These are phyloP conservation scores for Orchesella flavescens DNA, from an alignment of 2,888 invertebrate genomes.

Conservation along the genomic window DNA sequence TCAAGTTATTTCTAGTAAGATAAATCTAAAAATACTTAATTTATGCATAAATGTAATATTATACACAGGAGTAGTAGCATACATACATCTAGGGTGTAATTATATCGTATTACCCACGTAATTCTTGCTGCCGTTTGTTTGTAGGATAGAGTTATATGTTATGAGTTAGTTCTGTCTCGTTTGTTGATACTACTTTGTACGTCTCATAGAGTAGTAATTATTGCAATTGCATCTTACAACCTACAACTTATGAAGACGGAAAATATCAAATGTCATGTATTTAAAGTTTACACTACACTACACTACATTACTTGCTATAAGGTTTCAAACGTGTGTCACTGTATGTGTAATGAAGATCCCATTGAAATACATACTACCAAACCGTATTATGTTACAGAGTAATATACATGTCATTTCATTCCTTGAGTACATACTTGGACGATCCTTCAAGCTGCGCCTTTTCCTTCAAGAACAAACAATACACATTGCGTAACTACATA, in stretches of 20 bases:
- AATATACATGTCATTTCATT: too few species aligned
- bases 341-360: too few species aligned
- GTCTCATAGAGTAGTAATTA: neutral
- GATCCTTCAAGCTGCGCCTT: too few species aligned
- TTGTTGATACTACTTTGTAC: constrained; percentile 10
- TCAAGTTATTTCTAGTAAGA: constrained; percentile 9
- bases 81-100: neutral
- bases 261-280: neutral
- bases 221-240: constrained; percentile 13
- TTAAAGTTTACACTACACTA: too few species aligned
- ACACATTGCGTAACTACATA: too few species aligned
- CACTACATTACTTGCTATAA: too few species aligned
- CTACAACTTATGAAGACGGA: neutral
- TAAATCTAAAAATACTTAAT: constrained; percentile 5
- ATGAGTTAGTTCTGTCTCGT: constrained; percentile 1
- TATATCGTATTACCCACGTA: neutral
- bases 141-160: neutral
- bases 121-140: neutral
- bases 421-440: too few species aligned
- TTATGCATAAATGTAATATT: constrained; percentile 13
- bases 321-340: too few species aligned
- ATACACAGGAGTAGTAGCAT: neutral
- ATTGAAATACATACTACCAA: too few species aligned
- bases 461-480: too few species aligned
- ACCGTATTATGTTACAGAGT: too few species aligned